Evolutionary conservation across 2,113 vertebrate genomes (phyloP).

Genomic region (Mola mola): DNA sequence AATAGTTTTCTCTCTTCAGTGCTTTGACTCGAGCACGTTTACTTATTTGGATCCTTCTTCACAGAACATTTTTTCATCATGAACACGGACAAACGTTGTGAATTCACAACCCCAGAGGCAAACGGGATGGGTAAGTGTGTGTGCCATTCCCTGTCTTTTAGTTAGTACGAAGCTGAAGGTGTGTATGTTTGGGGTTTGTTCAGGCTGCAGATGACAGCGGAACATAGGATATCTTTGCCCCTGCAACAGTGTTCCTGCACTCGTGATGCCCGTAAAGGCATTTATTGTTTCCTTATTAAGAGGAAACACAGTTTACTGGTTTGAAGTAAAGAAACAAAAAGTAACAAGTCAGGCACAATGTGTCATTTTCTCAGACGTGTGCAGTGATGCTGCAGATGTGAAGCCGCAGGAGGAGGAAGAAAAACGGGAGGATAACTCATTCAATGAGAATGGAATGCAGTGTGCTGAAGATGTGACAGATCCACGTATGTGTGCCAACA

Average conservation of each 20-base stretch:
- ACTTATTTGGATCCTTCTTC: constrained; percentile 3
- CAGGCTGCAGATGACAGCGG: background rate
- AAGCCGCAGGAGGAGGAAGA: constrained; percentile 58
- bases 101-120: constrained; percentile 35
- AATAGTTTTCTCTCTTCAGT: background rate
- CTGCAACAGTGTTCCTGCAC: background rate
- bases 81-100: constrained; percentile 53
- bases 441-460: constrained; percentile 49
- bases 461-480: constrained; percentile 33
- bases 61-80: constrained; percentile 54
- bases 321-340: background rate
- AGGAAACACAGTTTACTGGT: background rate
- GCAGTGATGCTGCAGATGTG: constrained; percentile 44
- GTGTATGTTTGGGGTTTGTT: background rate
- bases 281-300: background rate
- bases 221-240: background rate
- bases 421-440: constrained; percentile 34
- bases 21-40: background rate
- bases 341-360: background rate
- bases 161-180: background rate
- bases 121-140: constrained; percentile 65
- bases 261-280: too few species aligned
- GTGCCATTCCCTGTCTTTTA: background rate
- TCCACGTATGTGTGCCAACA: constrained; percentile 30
- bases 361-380: constrained; percentile 50